phyloP scores from a whole-genome alignment of 1,140 invertebrate species.

The Magallana angulata region DNA sequence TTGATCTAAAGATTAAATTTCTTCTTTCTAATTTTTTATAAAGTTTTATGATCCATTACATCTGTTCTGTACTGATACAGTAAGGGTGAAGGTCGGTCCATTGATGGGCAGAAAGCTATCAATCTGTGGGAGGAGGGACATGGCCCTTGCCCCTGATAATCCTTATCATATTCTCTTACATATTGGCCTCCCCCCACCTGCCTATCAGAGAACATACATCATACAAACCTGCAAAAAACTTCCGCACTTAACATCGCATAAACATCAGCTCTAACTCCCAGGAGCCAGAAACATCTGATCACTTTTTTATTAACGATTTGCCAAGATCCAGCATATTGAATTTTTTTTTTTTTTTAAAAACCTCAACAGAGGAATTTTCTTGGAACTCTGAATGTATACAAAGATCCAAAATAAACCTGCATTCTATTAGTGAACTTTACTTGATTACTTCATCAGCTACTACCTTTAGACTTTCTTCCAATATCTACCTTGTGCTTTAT shows the following conservation, averaged over 20 bases:
- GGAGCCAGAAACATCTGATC: neutral
- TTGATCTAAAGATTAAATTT: too few species aligned
- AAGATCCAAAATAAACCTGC: neutral
- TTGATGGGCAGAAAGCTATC: neutral
- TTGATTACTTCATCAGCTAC: neutral
- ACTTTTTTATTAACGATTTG: neutral
- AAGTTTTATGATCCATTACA: conserved; percentile 1
- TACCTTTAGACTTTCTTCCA: neutral
- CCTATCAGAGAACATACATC: neutral
- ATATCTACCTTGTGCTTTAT: neutral
- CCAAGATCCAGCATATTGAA: neutral
- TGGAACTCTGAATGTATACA: neutral
- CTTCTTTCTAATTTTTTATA: too few species aligned
- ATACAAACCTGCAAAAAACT: neutral
- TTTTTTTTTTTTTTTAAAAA: neutral
- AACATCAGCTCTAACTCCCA: neutral
- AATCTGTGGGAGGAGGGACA: neutral
- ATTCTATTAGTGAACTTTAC: neutral
- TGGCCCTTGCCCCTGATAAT: neutral
- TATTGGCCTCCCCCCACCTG: neutral
- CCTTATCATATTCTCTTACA: neutral
- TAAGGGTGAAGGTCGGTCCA: neutral
- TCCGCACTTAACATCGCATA: neutral
- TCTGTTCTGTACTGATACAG: neutral
- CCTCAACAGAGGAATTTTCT: neutral